Base-by-base conservation (phyloP, 2,113 vertebrate species). In the Aegotheles bennettii region DNA sequence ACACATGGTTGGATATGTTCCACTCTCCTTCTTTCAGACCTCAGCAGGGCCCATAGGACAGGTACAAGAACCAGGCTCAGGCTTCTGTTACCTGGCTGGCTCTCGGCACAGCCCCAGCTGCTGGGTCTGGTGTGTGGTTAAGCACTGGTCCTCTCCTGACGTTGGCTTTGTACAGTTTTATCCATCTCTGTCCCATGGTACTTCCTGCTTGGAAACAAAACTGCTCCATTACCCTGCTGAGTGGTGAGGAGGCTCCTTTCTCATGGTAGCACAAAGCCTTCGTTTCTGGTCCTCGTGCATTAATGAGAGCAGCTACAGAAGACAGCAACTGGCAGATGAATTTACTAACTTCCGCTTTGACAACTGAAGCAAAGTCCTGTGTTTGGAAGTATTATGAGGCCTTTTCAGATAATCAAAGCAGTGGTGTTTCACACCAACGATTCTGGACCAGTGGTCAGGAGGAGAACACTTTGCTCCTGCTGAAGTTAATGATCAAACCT, bases 151-250 rank as follows among this genome's bases (percentile, higher is more conserved):
- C 54, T 76, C 4, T 1, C 54, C 19, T 36, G 51, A 5, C 6
- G 1, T 4, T 51, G 67, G 31, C n/a, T 57, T 54, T 16, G 4
- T 16, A 8, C 13, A 6, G 14, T 19, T 45, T 57, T 35, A 16
- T 26, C 15, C 1, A 43, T 19, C 20, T 29, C 21, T 60, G 9
- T 60, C 61, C 51, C 15, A 2, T 1, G 1, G 26, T 7, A 1
- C 25, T 35, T 77, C 64, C 70, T 51, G 24, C 76, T 51, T 51
- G 51, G 78, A 15, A 21, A 26, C 20, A 38, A 21, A 43, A 20
- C 3, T 23, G 51, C 5, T 50, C 48, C 1, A 1, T 61, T 36
- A 24, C 11, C 50, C 43, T 9, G 1, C 31, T 0, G 0, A 23
- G 12, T 18, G 68, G 64, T 3, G 24, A n/a, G 48, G 16, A 1